Conservation (phyloP, 2,113 vertebrate species). For the Caracal caracal region DNA sequence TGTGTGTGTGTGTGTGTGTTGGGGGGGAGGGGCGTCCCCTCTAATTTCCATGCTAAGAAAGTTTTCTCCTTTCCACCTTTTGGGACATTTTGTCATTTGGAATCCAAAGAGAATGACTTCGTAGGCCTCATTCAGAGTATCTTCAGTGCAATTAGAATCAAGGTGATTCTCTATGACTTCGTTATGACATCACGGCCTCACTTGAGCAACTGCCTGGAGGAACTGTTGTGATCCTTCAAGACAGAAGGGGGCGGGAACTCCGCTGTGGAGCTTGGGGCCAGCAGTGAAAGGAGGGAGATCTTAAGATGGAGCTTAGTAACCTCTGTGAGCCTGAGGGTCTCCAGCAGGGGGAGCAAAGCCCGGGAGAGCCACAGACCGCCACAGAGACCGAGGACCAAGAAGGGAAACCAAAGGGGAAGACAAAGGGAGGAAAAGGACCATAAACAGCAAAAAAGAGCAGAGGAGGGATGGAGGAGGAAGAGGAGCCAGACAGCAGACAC, state of each 20-base stretch:
- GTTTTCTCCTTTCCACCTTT: not conserved
- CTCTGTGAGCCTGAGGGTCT: not conserved
- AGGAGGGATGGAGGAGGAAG: not conserved
- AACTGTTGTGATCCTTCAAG: fast-evolving
- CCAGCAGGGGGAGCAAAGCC: not conserved
- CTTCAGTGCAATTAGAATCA: not conserved
- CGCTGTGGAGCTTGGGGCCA: fast-evolving
- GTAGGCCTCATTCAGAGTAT: not conserved
- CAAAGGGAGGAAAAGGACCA: not conserved
- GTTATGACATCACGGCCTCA: not conserved
- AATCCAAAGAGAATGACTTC: not conserved
- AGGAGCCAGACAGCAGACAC: not conserved
- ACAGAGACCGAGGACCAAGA: fast-evolving
- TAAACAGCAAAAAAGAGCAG: not conserved
- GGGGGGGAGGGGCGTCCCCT: not conserved
- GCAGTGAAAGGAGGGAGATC: not conserved
- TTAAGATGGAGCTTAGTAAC: not conserved
- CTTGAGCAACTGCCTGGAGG: not conserved
- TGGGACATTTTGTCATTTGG: not conserved
- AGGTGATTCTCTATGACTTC: not conserved
- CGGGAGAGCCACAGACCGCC: fast-evolving
- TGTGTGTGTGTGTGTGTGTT: too few species aligned
- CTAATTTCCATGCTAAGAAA: not conserved
- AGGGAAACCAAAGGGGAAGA: not conserved
- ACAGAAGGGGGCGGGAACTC: not conserved